phyloP scores from a whole-genome alignment of 1,140 invertebrate species.

The Odontomachus brunneus region DNA sequence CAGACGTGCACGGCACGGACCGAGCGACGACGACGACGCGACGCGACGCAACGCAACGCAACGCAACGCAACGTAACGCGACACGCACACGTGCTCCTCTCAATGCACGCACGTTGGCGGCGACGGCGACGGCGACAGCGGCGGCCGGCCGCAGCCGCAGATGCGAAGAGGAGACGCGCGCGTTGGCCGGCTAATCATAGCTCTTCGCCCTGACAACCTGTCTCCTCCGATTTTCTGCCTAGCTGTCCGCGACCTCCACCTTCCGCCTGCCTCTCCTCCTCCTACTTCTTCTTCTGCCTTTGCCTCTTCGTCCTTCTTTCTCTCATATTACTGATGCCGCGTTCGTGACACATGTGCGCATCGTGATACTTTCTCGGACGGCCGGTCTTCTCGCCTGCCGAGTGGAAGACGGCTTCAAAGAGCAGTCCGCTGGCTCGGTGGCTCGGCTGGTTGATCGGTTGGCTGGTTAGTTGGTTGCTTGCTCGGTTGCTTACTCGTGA shows the following conservation, averaged over 20 bases:
- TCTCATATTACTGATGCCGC: slow-evolving; percentile 27
- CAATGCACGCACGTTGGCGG: too few relatives aligned
- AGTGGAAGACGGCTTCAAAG: slow-evolving; percentile 58
- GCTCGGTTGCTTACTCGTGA: neutral
- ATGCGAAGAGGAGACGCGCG: slow-evolving; percentile 69
- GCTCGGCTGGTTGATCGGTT: slow-evolving; percentile 20
- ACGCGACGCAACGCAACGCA: slow-evolving; percentile 44
- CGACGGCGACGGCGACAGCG: slow-evolving; percentile 61
- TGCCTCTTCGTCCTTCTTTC: slow-evolving; percentile 4
- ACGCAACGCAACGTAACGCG: slow-evolving; percentile 36
- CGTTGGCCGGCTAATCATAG: slow-evolving; percentile 83
- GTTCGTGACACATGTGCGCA: slow-evolving; percentile 66
- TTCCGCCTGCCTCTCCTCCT: slow-evolving; percentile 47
- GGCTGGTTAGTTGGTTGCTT: slow-evolving; percentile 7
- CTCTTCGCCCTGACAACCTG: slow-evolving; percentile 84
- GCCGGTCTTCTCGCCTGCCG: slow-evolving; percentile 52
- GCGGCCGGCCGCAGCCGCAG: slow-evolving; percentile 75
- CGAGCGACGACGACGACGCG: slow-evolving; percentile 43
- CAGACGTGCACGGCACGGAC: slow-evolving; percentile 51
- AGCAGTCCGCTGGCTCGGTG: slow-evolving; percentile 36
- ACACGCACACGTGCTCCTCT: slow-evolving; percentile 79
- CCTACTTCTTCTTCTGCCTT: neutral
- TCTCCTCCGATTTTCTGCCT: slow-evolving; percentile 85
- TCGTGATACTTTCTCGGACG: slow-evolving; percentile 70
- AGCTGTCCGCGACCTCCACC: slow-evolving; percentile 75